Conservation (phyloP, 2,113 vertebrate species). For the Poecilia latipinna region DNA sequence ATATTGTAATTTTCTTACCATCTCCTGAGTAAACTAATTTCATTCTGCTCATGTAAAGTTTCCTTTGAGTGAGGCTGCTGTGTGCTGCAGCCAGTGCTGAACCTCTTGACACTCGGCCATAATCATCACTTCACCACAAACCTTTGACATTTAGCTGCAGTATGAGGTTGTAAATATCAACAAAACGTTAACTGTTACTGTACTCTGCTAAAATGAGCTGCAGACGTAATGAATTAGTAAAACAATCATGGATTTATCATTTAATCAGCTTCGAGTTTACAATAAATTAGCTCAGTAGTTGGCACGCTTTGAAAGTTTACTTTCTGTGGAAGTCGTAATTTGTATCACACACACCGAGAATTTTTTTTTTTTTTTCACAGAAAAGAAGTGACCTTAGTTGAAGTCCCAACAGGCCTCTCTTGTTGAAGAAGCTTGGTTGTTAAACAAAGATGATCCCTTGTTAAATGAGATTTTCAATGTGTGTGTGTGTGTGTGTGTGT, state of each 20-base stretch:
- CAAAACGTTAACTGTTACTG: background rate
- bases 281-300: background rate
- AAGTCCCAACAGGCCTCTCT: background rate
- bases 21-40: background rate
- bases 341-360: background rate
- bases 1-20: background rate
- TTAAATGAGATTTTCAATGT: background rate
- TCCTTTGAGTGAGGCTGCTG: background rate
- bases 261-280: background rate
- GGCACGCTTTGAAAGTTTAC: background rate
- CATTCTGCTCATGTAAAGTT: background rate
- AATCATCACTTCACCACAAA: background rate
- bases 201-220: background rate
- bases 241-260: background rate
- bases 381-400: background rate
- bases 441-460: constrained; percentile 6
- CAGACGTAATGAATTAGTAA: background rate
- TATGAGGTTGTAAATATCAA: background rate
- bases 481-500: background rate
- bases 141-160: background rate
- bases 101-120: background rate
- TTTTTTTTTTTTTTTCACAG: background rate
- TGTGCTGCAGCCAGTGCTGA: background rate
- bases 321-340: background rate
- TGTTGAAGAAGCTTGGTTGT: background rate